Base-by-base conservation (phyloP, 2,113 vertebrate species). In the Elephas maximus region DNA sequence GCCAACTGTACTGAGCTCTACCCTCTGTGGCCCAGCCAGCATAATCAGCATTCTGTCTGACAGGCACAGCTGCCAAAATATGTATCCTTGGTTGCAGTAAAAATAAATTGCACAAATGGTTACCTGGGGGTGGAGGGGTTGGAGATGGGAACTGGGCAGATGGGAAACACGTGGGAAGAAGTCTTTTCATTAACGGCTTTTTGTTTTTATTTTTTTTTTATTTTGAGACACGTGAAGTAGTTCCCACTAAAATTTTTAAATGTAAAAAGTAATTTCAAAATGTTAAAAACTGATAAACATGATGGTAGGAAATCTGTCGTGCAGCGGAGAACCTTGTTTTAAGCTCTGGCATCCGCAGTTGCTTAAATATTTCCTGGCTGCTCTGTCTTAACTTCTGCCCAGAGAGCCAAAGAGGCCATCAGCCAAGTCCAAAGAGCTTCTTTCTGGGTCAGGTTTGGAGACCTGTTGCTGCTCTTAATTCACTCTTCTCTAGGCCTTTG, bases 181-280 rank as follows among this genome's bases (percentile, higher is more conserved):
- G 21, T 51, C 26, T 84, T 84, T 63, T 94, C 88, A 51, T 90
- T 53, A 83, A 77, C 41, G 18, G 63, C 92, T 80, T 83, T 63
- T 95, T 44, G 78, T 85, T 83, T 85, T n/a, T 44, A 79, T 84
- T 92, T 91, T 63, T 95, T 85, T 83, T 85, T n/a, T 44, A 74
- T 84, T 92, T 91, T 94, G 24, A 92, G 88, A 57, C 57, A 79
- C 48, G 67, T 79, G 48, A 83, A 44, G 8, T 78, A 41, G 33
- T 82, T 63, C 51, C 51, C 41, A 28, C 33, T 78, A 17, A 67
- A 67, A 11, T 63, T 85, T 71, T 76, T 74, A 90, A 80, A 8
- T 88, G 8, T 60, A 71, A 96, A 80, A 81, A 15, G 7, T 41
- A 18, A 91, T 26, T 45, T 85, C 60, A 84, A 62, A 48, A 60